These are phyloP conservation scores for Lepidurus packardi DNA, from an alignment of 1,140 invertebrate genomes.

Conservation along the genomic window DNA sequence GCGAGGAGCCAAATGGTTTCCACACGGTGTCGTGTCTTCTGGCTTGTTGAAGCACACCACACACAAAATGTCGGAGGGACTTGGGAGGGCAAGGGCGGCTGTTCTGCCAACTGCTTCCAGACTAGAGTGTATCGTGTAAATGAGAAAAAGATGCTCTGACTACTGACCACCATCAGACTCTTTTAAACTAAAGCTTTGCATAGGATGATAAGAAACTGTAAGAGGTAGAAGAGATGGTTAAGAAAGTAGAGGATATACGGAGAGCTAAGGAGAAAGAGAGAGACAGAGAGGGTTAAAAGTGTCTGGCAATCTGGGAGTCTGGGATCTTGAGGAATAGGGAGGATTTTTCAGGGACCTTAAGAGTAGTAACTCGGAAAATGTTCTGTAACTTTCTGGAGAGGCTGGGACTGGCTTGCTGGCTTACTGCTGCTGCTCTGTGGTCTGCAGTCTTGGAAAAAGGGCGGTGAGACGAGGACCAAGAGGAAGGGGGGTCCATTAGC, in stretches of 20 bases:
- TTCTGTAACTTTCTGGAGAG: neutral
- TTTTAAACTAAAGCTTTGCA: conserved; percentile 18
- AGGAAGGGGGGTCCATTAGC: neutral
- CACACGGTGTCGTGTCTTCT: neutral
- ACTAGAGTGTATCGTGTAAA: conserved; percentile 10
- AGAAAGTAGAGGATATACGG: neutral
- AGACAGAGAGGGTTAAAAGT: conserved; percentile 24
- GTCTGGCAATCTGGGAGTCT: conserved; percentile 24
- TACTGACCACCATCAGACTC: neutral
- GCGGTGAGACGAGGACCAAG: neutral
- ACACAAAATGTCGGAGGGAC: neutral
- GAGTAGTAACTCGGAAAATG: neutral
- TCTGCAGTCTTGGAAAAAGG: neutral
- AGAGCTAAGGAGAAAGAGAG: conserved; percentile 4
- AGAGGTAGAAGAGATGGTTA: neutral
- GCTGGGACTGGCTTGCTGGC: neutral
- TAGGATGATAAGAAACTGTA: conserved; percentile 11
- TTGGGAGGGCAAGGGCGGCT: neutral
- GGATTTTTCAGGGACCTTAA: neutral
- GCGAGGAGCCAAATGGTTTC: no score
- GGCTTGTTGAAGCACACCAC: neutral
- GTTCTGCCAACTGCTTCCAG: neutral
- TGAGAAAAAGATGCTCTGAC: conserved; percentile 18
- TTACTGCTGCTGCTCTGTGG: neutral
- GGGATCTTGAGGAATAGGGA: conserved; percentile 12